Percentiles rank a stretch among this genome's conserved stretches.
These are phyloP conservation scores for Drosophila ananassae DNA, from an alignment of 1,140 invertebrate species.

Conservation along the genomic window DNA sequence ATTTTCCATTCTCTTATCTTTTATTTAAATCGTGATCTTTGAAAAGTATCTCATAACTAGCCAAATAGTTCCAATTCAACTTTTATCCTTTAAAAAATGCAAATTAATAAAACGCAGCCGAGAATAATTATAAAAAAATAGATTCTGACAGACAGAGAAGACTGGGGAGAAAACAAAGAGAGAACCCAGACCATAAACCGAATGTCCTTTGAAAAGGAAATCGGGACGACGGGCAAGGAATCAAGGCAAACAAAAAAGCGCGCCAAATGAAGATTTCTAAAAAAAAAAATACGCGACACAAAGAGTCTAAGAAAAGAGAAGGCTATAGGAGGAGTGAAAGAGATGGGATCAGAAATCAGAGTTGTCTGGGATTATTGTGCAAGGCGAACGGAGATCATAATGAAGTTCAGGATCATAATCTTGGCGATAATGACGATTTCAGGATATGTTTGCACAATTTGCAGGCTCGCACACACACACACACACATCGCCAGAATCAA, in stretches of 20 bases:
- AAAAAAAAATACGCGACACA: conserved; percentile 20
- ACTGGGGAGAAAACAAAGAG: conserved; percentile 20
- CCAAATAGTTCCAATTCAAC: background rate
- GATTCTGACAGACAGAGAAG: conserved; percentile 12
- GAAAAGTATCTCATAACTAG: background rate
- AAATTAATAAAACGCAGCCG: conserved; percentile 27
- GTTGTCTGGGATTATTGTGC: conserved; percentile 67
- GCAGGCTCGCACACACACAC: conserved; percentile 33
- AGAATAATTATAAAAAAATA: conserved; percentile 7
- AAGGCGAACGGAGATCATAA: conserved; percentile 66
- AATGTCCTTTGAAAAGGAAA: conserved; percentile 34
- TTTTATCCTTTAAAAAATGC: conserved; percentile 28
- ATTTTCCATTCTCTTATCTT: background rate
- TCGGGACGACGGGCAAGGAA: conserved; percentile 32
- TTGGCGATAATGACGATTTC: conserved; percentile 39
- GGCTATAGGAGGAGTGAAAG: background rate
- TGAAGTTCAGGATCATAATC: conserved; percentile 46
- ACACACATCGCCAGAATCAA: conserved; percentile 18
- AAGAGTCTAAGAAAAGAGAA: conserved; percentile 2
- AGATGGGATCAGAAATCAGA: conserved; percentile 31
- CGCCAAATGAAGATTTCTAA: conserved; percentile 57
- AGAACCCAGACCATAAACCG: conserved; percentile 8
- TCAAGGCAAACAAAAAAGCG: conserved; percentile 50
- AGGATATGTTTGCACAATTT: conserved; percentile 47
- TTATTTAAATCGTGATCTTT: background rate